These are phyloP conservation scores for Cololabis saira DNA, from an alignment of 2,113 vertebrate species.

Conservation along the genomic window DNA sequence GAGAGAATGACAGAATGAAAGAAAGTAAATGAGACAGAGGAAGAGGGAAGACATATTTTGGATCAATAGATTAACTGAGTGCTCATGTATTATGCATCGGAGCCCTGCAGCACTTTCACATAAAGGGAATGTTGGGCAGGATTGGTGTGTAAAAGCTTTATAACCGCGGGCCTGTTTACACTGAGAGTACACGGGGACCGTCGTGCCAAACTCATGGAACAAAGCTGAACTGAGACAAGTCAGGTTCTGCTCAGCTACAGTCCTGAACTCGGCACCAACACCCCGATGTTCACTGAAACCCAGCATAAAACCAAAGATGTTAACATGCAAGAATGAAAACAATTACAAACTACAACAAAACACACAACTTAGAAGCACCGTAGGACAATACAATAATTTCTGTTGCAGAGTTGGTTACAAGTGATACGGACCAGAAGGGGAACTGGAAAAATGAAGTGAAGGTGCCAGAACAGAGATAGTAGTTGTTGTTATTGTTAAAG, in stretches of 20 bases:
- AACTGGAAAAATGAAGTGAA: no score
- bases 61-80: constrained; percentile 89
- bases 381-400: no score
- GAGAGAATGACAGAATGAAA: constrained; percentile 44
- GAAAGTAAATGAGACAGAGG: constrained; percentile 71
- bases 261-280: not conserved
- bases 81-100: constrained; percentile 85
- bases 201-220: constrained; percentile 34
- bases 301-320: not conserved
- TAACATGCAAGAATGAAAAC: no score
- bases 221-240: constrained; percentile 13
- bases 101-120: constrained; percentile 83
- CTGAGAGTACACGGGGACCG: constrained; percentile 50
- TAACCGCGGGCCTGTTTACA: constrained; percentile 82
- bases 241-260: constrained; percentile 3
- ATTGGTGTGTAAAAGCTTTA: constrained; percentile 84
- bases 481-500: no score
- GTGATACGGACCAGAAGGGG: no score
- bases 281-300: accelerated
- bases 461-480: no score
- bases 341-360: no score
- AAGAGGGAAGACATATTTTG: constrained; percentile 75
- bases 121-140: constrained; percentile 81
- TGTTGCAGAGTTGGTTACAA: no score
- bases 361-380: no score